Evolutionary conservation across 1,140 invertebrate species (phyloP).

Genomic region (Micrasema longulum): DNA sequence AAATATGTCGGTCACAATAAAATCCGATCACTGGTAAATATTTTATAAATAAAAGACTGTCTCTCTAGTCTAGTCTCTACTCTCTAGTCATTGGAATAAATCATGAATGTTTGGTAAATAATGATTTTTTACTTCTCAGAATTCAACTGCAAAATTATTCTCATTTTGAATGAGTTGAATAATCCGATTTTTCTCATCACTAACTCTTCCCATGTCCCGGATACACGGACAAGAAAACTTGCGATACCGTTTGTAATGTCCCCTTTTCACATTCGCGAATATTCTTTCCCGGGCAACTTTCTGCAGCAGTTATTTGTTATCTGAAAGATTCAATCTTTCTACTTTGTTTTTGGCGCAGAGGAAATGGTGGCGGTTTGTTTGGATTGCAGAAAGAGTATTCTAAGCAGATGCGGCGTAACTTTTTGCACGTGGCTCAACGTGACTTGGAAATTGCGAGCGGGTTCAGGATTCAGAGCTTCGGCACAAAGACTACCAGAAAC

Average conservation of each 20-base stretch:
- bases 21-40: too few relatives aligned
- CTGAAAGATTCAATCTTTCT: background rate
- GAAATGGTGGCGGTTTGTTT: too few relatives aligned
- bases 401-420: background rate
- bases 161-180: too few relatives aligned
- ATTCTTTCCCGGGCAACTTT: constrained; percentile 32
- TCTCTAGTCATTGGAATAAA: too few relatives aligned
- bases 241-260: constrained; percentile 40
- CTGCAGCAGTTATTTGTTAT: constrained; percentile 11
- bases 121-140: too few relatives aligned
- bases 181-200: too few relatives aligned
- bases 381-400: background rate
- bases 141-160: too few relatives aligned
- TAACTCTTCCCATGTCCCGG: constrained; percentile 17
- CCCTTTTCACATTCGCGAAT: constrained; percentile 27
- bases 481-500: constrained; percentile 33
- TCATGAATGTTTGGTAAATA: too few relatives aligned
- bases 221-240: constrained; percentile 37
- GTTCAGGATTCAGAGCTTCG: background rate
- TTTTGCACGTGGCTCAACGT: background rate
- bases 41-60: too few relatives aligned
- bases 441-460: background rate
- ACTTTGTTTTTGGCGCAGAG: too few relatives aligned
- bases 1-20: too few relatives aligned
- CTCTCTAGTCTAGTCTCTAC: too few relatives aligned